A percentile compares a stretch with the other conserved stretches of the same genome.
phyloP scores from a whole-genome alignment of 2,888 invertebrate species.

The Erannis defoliaria region DNA sequence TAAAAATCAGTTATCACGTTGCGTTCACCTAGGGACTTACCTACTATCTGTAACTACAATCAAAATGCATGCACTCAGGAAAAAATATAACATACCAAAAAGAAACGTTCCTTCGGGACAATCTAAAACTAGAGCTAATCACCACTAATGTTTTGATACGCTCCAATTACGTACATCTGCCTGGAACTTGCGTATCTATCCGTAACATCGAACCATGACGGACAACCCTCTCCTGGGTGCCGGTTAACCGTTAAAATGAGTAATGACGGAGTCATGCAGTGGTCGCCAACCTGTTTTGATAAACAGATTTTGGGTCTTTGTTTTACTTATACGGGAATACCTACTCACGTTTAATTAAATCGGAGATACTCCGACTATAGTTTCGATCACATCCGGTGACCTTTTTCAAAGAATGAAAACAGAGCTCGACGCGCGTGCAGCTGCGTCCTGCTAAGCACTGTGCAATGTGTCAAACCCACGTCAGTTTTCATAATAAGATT shows the following conservation, averaged over 20 bases:
- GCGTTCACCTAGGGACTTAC: no score
- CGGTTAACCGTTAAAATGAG: constrained; percentile 83
- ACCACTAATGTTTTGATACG: constrained; percentile 83
- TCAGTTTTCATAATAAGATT: no score
- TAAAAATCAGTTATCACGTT: not conserved
- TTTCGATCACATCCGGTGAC: no score
- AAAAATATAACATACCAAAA: constrained; percentile 30
- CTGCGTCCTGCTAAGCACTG: no score
- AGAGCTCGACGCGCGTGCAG: no score
- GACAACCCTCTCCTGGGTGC: constrained; percentile 77
- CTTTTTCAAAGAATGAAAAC: no score
- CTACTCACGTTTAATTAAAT: no score
- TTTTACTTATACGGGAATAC: no score
- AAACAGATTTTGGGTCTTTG: no score
- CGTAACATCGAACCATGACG: constrained; percentile 57
- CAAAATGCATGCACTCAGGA: not conserved
- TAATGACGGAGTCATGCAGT: constrained; percentile 67
- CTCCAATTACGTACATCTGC: constrained; percentile 84
- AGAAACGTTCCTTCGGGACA: constrained; percentile 32
- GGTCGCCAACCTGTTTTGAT: constrained; percentile 56
- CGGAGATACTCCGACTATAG: no score
- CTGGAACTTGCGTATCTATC: constrained; percentile 64
- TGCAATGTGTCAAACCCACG: no score
- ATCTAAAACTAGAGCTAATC: constrained; percentile 42
- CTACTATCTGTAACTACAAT: not conserved